Base-by-base conservation (phyloP, 2,113 vertebrate genomes). In the Paramormyrops kingsleyae region DNA sequence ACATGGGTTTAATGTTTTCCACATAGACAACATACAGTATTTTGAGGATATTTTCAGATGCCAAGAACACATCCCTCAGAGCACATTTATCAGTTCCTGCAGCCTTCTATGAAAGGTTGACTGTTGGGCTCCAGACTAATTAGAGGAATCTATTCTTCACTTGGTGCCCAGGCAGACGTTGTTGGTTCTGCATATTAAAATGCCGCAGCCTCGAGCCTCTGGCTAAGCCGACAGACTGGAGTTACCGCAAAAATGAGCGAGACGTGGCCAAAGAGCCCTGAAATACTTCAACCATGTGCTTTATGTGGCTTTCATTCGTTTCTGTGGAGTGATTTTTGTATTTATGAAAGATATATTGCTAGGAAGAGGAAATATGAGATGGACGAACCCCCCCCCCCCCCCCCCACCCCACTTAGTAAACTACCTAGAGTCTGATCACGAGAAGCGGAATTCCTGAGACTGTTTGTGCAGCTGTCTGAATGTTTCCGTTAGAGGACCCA, bases 31-130 rank as follows among this genome's bases (percentile, higher is more conserved):
- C n/a, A 42, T 35, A 87, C 88, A 21, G 47, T 87, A 87, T 91
- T 66, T 53, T 88, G 47, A 62, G 39, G 44, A 47, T 42, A 27
- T 77, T 53, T 88, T 46, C 10, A 53, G 53, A 39, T 62, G 77
- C 92, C 91, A 92, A 44, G 56, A 92, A 89, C 87, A 46, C 83
- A 70, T 91, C 87, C 15, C 53, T 49, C 15, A 2, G 62, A 77
- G 66, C 27, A 39, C 7, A 52, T 24, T 21, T 8, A 80, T 53
- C 6, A 80, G n/a, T 87, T 9, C 86, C 80, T 93, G 77, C 70
- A 89, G 31, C 86, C 24, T 52, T 21, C 8, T 59, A 24, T 19
- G 15, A 74, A 89, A 53, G 87, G 35, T 89, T 24, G 39, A 12
- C 53, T 90, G 91, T 42, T 89, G 52, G 87, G 83, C 88, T 56